Evolutionary conservation across 2,888 invertebrate genomes (phyloP).

Genomic region (Hyles lineata): DNA sequence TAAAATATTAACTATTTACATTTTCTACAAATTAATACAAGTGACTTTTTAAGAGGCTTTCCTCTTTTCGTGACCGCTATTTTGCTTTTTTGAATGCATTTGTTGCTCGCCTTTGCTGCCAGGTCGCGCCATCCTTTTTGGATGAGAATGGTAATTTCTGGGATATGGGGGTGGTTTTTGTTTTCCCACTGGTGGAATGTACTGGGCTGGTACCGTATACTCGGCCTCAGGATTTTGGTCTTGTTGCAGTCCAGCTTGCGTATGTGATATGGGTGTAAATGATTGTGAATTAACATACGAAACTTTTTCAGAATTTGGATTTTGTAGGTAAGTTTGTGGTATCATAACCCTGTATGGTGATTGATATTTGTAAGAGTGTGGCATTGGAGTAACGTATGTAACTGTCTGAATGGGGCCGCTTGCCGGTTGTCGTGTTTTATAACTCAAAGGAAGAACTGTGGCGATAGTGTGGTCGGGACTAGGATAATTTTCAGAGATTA

Average conservation of each 20-base stretch:
- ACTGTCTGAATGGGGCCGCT: constrained; percentile 65
- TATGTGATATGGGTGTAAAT: constrained; percentile 55
- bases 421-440: constrained; percentile 55
- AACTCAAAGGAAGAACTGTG: constrained; percentile 74
- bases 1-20: constrained; percentile 11
- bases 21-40: constrained; percentile 17
- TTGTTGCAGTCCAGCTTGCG: constrained; percentile 52
- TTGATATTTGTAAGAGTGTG: constrained; percentile 69
- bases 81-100: constrained; percentile 52
- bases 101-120: constrained; percentile 54
- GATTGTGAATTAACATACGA: constrained; percentile 75
- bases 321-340: constrained; percentile 70
- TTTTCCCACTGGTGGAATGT: constrained; percentile 59
- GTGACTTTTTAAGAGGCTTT: constrained; percentile 50
- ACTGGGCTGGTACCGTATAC: constrained; percentile 61
- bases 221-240: constrained; percentile 66
- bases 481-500: constrained; percentile 85
- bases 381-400: constrained; percentile 77
- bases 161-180: constrained; percentile 67
- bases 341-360: constrained; percentile 76
- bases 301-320: constrained; percentile 68
- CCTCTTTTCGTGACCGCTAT: constrained; percentile 57
- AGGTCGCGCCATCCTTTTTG: constrained; percentile 70
- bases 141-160: constrained; percentile 73
- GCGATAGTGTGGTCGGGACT: constrained; percentile 85